A percentile compares a stretch with the other conserved stretches of the same genome.
Conservation (phyloP, 2,797 vertebrate genomes). For the Tarsius wallacei region DNA sequence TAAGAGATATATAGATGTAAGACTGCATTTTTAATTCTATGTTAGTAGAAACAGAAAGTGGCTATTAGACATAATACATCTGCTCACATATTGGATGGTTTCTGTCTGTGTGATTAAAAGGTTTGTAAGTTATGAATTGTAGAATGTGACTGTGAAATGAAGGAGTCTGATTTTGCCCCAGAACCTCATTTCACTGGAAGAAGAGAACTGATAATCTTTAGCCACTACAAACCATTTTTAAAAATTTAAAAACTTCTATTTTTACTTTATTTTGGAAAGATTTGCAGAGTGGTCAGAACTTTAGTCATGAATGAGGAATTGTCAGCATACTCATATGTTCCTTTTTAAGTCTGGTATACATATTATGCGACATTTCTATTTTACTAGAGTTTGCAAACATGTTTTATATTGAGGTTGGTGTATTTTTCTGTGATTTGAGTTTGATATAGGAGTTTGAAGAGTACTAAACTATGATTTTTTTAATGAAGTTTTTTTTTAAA, state of each 20-base stretch:
- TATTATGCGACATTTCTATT: constrained; percentile 34
- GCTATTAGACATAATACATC: constrained; percentile 5
- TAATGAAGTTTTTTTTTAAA: neutral
- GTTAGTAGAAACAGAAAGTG: constrained; percentile 23
- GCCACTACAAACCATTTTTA: constrained; percentile 23
- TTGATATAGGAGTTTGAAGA: constrained; percentile 7
- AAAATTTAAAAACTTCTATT: neutral
- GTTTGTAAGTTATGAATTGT: constrained; percentile 41
- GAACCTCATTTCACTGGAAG: neutral
- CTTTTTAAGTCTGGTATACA: neutral
- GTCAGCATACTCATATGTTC: neutral
- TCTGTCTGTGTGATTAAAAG: neutral
- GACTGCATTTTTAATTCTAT: constrained; percentile 18
- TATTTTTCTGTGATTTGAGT: constrained; percentile 18
- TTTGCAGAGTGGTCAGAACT: constrained; percentile 20
- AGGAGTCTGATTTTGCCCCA: neutral
- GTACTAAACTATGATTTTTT: constrained; percentile 8
- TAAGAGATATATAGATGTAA: neutral
- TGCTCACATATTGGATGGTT: neutral
- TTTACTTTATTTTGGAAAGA: constrained; percentile 39
- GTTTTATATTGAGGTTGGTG: neutral
- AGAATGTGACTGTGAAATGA: neutral
- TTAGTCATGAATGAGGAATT: constrained; percentile 25
- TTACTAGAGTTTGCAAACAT: neutral
- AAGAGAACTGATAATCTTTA: constrained; percentile 36